Evolutionary conservation across 2,797 vertebrate species (phyloP).

Genomic region (Semaprochilodus insignis): DNA sequence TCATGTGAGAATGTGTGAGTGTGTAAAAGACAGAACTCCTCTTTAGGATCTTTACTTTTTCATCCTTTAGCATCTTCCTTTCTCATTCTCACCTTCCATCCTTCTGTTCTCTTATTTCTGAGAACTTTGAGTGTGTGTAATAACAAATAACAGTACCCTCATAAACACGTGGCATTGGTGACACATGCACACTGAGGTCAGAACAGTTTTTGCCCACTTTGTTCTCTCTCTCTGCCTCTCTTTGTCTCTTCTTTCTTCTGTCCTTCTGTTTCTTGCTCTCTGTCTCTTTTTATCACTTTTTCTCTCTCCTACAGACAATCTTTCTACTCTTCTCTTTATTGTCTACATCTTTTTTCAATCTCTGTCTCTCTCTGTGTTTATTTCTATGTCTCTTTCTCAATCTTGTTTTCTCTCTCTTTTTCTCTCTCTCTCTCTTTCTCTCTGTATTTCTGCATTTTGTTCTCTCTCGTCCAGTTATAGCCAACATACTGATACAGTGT

Average conservation of each 20-base stretch:
- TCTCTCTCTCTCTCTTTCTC: no score
- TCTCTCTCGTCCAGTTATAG: not conserved
- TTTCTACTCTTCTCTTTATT: not conserved
- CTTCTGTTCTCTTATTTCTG: not conserved
- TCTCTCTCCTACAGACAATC: not conserved
- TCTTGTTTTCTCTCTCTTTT: no score
- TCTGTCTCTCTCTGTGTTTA: no score
- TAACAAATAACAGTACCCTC: not conserved
- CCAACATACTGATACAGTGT: no score
- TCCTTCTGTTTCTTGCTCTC: not conserved
- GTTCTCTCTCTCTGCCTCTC: not conserved
- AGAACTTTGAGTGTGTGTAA: not conserved
- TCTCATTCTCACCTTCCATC: not conserved
- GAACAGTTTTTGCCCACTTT: not conserved
- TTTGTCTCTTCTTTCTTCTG: not conserved
- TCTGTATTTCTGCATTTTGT: no score
- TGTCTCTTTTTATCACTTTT: not conserved
- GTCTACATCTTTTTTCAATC: no score
- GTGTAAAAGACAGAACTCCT: slow-evolving; percentile 20
- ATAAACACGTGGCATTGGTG: not conserved
- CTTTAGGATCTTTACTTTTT: not conserved
- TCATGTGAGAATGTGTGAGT: slow-evolving; percentile 22
- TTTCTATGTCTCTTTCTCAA: no score
- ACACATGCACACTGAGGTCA: not conserved
- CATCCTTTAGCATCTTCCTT: not conserved